Base-by-base conservation (phyloP, 2,797 vertebrate genomes). In the Novumbra hubbsi region DNA sequence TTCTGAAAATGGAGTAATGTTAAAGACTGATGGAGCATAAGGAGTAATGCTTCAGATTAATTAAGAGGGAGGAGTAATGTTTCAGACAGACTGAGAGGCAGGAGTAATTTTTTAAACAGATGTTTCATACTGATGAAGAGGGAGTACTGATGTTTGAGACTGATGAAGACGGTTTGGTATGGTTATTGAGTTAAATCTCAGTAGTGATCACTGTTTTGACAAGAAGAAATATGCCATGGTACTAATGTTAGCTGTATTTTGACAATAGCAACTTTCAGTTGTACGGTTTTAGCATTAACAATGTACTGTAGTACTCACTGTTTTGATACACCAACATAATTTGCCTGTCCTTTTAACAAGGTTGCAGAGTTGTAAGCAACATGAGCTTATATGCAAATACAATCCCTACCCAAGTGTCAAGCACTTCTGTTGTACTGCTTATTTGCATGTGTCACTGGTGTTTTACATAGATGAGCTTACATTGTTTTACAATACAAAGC, bases 401-500 rank as follows among this genome's bases (percentile, higher is more conserved):
- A 3, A 41, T 67, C 45, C 65, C 34, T 41, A 24, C 17, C 65
- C 65, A 67, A 67, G 45, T 67, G 65, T 41, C 65, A 67, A 16
- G 65, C 65, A 9, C 34, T 4, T 67, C 34, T 67, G 34, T 38
- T 32, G 21, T 67, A n/a, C 19, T 12, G 2, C 34, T 41, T 4
- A 67, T 67, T 67, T 67, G 34, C 65, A 67, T 67, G 21, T n/a
- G 28, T n/a, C 19, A 38, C 11, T 24, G 21, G 66, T 45, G n/a
- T 8, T 45, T 21, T 48, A 19, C 66, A 45, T 24, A 24, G 19
- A 24, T 38, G 11, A 19, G 34, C 34, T 45, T 45, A 45, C 34
- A 45, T n/a, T 7, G 66, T 63, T 63, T 27, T 50, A 15, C 27
- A 28, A 28, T 5, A 62, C 27, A 19, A 24, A n/a, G 24, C 57